Base-by-base conservation (phyloP, 2,113 vertebrate species). In the Salvelinus sp. region DNA sequence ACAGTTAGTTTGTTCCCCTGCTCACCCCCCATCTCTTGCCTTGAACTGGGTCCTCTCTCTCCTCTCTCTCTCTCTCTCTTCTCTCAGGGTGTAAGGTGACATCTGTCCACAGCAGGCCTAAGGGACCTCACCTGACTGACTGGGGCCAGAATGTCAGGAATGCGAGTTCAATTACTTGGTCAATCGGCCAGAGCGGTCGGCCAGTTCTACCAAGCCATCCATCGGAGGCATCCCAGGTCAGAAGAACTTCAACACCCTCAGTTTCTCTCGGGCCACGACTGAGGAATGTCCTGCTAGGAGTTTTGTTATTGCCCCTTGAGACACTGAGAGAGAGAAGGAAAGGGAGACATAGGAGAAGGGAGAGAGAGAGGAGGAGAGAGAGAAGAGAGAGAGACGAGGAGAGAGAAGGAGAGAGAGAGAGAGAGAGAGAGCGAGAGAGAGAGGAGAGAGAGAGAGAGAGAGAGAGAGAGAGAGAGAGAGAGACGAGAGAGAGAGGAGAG, bases 31-130 rank as follows among this genome's bases (percentile, higher is more conserved):
- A 81, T 71, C 69, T 30, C 60, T 38, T 4, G 47, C 63, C 25
- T 12, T 50, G 47, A 33, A 6, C 33, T 33, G 30, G 30, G 5
- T 33, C 38, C 38, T 9, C 38, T 44, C 38, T 10, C 38, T 44
- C 38, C 0, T n/a, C 50, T 18, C 16, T 18, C 66, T 58, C 44
- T 1, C 7, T 22, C 27, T 9, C 30, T 3, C 2, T 79, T 84
- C 82, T 87, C 88, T 90, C 83, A 85, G 82, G 78, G 77, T 85
- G 82, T 9, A 72, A 72, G 54, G 44, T 58, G 79, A 86, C 82
- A 85, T 88, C 82, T 88, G 88, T 83, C 83, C 83, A 86, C 75
- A 25, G 84, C 77, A 76, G 87, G 80, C 79, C 81, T 70, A 68
- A 62, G 76, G 74, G 86, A 87, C 48, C 6, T 84, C 65, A 69